These are phyloP conservation scores for Parapristionchus giblindavisi DNA, from an alignment of 2,888 invertebrate species.

Conservation along the genomic window DNA sequence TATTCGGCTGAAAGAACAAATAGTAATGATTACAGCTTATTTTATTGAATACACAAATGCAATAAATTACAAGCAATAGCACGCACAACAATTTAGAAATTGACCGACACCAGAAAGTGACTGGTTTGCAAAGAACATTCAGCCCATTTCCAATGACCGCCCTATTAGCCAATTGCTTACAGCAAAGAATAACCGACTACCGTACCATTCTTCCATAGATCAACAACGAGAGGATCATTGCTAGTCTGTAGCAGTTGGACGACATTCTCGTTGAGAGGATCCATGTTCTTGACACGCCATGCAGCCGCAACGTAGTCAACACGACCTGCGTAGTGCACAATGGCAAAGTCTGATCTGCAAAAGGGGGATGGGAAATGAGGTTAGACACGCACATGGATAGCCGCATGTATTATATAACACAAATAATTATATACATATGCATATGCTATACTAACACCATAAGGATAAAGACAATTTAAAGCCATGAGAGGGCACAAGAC, in stretches of 20 bases:
- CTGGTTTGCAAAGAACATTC: not conserved
- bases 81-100: no score
- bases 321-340: conserved; percentile 72
- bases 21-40: not conserved
- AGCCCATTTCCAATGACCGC: not conserved
- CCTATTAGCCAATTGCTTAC: not conserved
- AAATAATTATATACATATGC: not conserved
- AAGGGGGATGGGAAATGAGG: no score
- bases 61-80: no score
- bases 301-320: conserved; percentile 92
- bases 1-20: conserved; percentile 81
- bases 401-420: no score
- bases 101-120: no score
- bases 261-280: conserved; percentile 98
- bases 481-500: no score
- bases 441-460: not conserved
- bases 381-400: no score
- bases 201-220: conserved; percentile 94
- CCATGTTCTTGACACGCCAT: conserved; percentile 99
- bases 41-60: not conserved
- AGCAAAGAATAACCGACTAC: not conserved
- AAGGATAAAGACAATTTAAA: no score
- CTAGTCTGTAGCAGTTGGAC: conserved; percentile 91
- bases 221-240: conserved; percentile 90
- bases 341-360: conserved; percentile 84